phyloP scores from a whole-genome alignment of 2,113 vertebrate genomes.

The Columbina picui region DNA sequence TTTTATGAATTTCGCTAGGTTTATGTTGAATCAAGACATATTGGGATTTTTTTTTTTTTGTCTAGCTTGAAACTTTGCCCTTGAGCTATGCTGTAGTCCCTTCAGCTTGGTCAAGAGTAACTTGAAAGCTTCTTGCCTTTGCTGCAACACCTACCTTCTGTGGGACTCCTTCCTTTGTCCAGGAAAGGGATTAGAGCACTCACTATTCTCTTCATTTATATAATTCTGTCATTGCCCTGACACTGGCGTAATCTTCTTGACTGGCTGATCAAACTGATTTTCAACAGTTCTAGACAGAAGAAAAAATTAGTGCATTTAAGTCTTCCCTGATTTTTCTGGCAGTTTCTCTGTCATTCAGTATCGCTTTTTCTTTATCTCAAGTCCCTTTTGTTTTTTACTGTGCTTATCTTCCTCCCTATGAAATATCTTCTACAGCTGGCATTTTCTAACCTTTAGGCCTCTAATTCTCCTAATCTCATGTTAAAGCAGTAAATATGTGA shows the following conservation, averaged over 20 bases:
- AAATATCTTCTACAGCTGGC: not conserved
- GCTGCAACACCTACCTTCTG: not conserved
- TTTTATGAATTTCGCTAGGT: not conserved
- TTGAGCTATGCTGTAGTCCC: not conserved
- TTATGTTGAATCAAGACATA: not conserved
- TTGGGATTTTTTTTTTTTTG: not conserved
- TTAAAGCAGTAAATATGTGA: not conserved
- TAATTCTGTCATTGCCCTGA: constrained; percentile 52
- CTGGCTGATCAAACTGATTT: constrained; percentile 59
- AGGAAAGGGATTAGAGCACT: not conserved
- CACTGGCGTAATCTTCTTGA: constrained; percentile 48
- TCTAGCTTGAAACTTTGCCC: not conserved
- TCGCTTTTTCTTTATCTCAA: not conserved
- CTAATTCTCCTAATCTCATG: not conserved
- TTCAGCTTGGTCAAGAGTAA: not conserved
- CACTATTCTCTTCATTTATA: constrained; percentile 36
- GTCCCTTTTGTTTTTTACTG: not conserved
- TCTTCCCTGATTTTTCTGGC: constrained; percentile 27
- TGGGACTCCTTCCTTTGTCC: not conserved
- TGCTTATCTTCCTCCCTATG: not conserved
- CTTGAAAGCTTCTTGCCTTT: not conserved
- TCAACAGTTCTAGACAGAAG: constrained; percentile 50
- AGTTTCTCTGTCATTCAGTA: constrained; percentile 3
- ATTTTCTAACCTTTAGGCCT: not conserved
- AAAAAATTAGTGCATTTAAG: constrained; percentile 44